Evolutionary conservation across 2,113 vertebrate genomes (phyloP), one percentile per base, ranked within the genome.

Genomic region (Nothocercus julius): DNA sequence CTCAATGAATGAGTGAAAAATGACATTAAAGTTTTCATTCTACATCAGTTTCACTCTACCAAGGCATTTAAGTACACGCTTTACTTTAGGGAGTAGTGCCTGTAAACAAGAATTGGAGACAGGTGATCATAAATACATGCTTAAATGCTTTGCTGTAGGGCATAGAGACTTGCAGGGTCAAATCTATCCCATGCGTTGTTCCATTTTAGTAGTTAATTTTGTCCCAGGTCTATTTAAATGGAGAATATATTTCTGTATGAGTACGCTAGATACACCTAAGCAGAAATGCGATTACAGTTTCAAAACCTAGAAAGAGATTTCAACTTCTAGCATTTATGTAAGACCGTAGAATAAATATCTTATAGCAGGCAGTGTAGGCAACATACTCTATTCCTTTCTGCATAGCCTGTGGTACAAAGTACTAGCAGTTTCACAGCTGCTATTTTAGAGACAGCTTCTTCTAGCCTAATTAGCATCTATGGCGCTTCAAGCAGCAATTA

Each of bases 401-500:
- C 42, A 76, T 47, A 87, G 88, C 78, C 85, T 85, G 51, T 1
- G 8, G 82, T 92, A 92, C 16, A 70, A 54, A 87, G 61, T 58
- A 87, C 49, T 70, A 88, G 78, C 61, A 93, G 66, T 81, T 84
- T 82, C 91, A 86, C 82, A 96, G 92, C 82, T 97, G 92, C 90
- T 97, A 90, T 93, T 87, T 96, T 95, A 96, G 59, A 95, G 76
- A 81, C 92, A 90, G 90, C 63, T 93, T 96, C 96, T 91, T 94
- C 92, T 90, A 81, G 51, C 59, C 91, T 97, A 96, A 97, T 98
- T 94, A 97, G 95, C 93, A 95, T 96, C 95, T 96, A 77, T 97
- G 82, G 87, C 96, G 97, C 95, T 97, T 97, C 64, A 92, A 96
- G 84, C 93, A 95, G 94, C 96, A 97, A 96, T 97, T 97, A 92